Evolutionary conservation across 2,113 vertebrate species (phyloP).

Genomic region (Aplodontia rufa): DNA sequence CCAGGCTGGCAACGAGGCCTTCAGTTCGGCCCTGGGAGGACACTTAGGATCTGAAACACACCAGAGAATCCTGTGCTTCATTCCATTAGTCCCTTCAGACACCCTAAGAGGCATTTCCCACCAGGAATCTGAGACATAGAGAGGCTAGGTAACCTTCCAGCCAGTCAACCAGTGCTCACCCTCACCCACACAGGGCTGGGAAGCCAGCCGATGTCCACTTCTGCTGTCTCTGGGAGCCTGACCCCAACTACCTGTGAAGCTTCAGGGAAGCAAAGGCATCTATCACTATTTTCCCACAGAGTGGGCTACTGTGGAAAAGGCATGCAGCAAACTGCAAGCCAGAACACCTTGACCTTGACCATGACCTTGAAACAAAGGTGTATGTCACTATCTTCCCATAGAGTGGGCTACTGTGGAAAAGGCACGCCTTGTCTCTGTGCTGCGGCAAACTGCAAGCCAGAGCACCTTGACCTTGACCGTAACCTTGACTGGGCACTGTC

Average conservation of each 20-base stretch:
- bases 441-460: not conserved
- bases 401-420: not conserved
- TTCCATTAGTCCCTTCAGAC: not conserved
- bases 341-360: not conserved
- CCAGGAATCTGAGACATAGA: not conserved
- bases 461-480: not conserved
- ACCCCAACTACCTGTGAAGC: accelerated
- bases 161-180: accelerated
- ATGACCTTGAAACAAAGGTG: not conserved
- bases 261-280: not conserved
- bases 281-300: accelerated
- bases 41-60: not conserved
- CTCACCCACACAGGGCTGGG: accelerated
- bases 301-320: not conserved
- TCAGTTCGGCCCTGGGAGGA: too few relatives aligned
- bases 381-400: not conserved
- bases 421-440: too few relatives aligned
- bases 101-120: accelerated
- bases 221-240: not conserved
- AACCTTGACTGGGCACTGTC: not conserved
- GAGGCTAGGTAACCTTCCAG: not conserved
- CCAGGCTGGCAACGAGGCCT: not conserved
- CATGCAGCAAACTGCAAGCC: not conserved
- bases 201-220: accelerated
- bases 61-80: accelerated